A percentile compares a stretch with the other conserved stretches of the same genome.
Conservation (phyloP, 1,140 invertebrate genomes). For the Lepidurus apus region DNA sequence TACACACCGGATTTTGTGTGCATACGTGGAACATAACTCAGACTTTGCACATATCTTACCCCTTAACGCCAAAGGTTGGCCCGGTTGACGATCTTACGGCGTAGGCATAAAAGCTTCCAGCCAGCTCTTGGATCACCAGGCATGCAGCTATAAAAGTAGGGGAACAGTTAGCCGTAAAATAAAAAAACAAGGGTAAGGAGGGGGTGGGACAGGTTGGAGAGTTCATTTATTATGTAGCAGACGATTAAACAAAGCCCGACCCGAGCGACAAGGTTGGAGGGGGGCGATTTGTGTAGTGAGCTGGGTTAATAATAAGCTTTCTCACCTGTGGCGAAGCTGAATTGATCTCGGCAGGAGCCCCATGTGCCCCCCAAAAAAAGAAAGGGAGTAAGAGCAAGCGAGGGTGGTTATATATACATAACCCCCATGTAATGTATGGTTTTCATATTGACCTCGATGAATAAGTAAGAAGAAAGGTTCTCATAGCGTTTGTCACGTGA, state of each 20-base stretch:
- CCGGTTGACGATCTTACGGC: background rate
- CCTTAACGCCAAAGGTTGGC: background rate
- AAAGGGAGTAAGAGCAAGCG: background rate
- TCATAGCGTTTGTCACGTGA: slow-evolving; percentile 3
- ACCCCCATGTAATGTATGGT: slow-evolving; percentile 1
- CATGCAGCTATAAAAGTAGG: background rate
- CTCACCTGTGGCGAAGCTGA: slow-evolving; percentile 13
- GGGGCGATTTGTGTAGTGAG: slow-evolving; percentile 14
- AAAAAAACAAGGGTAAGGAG: background rate
- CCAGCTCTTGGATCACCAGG: background rate
- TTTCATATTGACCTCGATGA: slow-evolving; percentile 2
- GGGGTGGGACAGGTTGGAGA: background rate
- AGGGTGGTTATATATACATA: background rate
- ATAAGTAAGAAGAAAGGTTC: background rate
- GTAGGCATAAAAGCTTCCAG: background rate
- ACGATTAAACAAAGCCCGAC: slow-evolving; percentile 15
- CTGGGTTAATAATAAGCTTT: slow-evolving; percentile 22
- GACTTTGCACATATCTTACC: background rate
- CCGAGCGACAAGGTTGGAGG: background rate
- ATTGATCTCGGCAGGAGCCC: slow-evolving; percentile 1
- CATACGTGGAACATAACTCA: slow-evolving; percentile 17
- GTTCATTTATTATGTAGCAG: slow-evolving; percentile 9
- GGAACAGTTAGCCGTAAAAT: background rate
- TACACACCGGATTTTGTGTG: background rate
- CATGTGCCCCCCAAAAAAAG: background rate